phyloP scores from a whole-genome alignment of 2,888 invertebrate species.

The Nomada ferruginata region DNA sequence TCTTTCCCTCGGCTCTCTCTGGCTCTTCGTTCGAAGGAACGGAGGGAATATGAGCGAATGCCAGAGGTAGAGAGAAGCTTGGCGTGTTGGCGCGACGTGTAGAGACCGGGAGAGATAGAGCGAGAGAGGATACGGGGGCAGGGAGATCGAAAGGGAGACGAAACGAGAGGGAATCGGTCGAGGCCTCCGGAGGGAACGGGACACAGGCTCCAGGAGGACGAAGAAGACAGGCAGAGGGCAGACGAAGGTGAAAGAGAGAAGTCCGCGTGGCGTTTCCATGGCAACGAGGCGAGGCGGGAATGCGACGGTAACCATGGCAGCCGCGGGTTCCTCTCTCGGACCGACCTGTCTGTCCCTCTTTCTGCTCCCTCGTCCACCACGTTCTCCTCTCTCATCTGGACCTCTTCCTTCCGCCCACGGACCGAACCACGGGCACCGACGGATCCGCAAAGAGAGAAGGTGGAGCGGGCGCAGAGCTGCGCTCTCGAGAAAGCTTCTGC shows the following conservation, averaged over 20 bases:
- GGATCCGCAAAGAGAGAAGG: conserved; percentile 63
- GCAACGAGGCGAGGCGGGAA: conserved; percentile 85
- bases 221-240: conserved; percentile 53
- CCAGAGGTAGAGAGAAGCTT: conserved; percentile 62
- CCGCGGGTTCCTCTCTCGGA: conserved; percentile 81
- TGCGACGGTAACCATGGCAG: conserved; percentile 84
- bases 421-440: conserved; percentile 61
- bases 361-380: conserved; percentile 76
- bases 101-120: conserved; percentile 16
- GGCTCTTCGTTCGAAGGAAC: conserved; percentile 69
- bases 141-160: conserved; percentile 14
- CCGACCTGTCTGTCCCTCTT: conserved; percentile 82
- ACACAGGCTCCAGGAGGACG: conserved; percentile 38
- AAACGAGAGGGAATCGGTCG: conserved; percentile 36
- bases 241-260: conserved; percentile 60
- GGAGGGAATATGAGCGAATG: conserved; percentile 68
- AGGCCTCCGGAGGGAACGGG: conserved; percentile 36
- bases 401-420: conserved; percentile 82
- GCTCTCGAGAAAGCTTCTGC: conserved; percentile 52
- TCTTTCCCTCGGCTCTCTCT: conserved; percentile 45
- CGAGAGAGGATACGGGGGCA: neutral
- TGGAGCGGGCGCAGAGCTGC: conserved; percentile 62
- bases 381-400: conserved; percentile 72
- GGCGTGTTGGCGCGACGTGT: conserved; percentile 42
- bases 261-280: conserved; percentile 85